Percentiles rank a stretch among this genome's conserved stretches.
Evolutionary conservation across 2,113 vertebrate genomes (phyloP).

Genomic region (Cyanocitta stelleri): DNA sequence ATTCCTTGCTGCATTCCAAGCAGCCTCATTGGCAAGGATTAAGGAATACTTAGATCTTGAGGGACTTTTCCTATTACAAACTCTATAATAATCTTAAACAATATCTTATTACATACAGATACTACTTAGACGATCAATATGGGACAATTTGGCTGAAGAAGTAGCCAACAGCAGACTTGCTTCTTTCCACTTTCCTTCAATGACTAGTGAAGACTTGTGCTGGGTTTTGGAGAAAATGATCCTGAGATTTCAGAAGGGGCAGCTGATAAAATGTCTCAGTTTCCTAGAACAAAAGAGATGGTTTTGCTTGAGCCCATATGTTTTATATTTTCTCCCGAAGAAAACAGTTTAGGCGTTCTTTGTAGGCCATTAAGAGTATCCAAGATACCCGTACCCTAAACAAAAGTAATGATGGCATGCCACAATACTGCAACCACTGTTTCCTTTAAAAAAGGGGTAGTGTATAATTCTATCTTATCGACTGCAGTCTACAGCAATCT

Average conservation of each 20-base stretch:
- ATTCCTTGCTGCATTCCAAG: neutral
- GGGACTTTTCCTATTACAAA: neutral
- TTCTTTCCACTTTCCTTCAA: neutral
- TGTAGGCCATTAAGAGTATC: neutral
- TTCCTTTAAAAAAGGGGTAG: neutral
- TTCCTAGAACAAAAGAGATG: neutral
- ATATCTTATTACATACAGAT: neutral
- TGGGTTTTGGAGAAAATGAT: neutral
- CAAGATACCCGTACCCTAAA: neutral
- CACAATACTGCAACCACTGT: neutral
- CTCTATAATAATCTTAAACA: neutral
- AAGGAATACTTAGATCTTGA: neutral
- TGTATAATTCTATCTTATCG: neutral
- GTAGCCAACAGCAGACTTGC: neutral
- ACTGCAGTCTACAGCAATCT: neutral
- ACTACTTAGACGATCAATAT: neutral
- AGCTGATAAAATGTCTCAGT: neutral
- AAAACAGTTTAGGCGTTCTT: neutral
- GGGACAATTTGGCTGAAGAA: neutral
- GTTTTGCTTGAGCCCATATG: neutral
- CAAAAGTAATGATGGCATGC: neutral
- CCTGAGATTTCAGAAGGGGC: neutral
- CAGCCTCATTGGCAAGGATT: neutral
- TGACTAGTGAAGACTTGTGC: neutral
- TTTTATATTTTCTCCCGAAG: neutral